A percentile compares a stretch with the other conserved stretches of the same genome.
These are phyloP conservation scores for Diorhabda sublineata DNA, from an alignment of 1,140 invertebrate species.

Conservation along the genomic window DNA sequence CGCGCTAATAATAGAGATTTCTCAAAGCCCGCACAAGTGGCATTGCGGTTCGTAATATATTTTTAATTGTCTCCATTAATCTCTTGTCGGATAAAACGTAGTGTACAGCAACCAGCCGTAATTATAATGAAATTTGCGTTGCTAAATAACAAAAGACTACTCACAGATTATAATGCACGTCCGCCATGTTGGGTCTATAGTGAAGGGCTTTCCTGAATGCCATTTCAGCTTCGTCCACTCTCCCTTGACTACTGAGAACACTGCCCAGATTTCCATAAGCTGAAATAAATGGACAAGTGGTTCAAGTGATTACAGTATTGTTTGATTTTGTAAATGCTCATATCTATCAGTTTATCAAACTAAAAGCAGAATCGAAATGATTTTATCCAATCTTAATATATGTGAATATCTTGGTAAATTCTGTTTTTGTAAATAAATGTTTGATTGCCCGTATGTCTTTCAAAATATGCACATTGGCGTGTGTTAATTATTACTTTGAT, in stretches of 20 bases:
- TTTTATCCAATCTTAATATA: no score
- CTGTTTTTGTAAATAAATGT: no score
- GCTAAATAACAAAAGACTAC: constrained; percentile 50
- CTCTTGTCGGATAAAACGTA: constrained; percentile 7
- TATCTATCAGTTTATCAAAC: no score
- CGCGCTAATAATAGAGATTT: not conserved
- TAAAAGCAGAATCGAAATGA: no score
- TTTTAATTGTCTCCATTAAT: constrained; percentile 22
- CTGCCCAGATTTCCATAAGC: constrained; percentile 92
- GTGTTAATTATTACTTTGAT: no score
- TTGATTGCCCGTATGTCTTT: no score
- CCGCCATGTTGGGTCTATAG: constrained; percentile 91
- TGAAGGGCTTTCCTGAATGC: constrained; percentile 82
- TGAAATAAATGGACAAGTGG: constrained; percentile 53
- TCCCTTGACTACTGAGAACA: constrained; percentile 80
- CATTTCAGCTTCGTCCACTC: constrained; percentile 78
- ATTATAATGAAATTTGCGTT: constrained; percentile 20
- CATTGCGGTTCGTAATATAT: constrained; percentile 13
- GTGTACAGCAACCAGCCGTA: constrained; percentile 5
- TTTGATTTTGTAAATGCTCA: not conserved
- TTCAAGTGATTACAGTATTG: not conserved
- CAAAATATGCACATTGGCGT: no score
- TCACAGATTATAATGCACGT: constrained; percentile 97
- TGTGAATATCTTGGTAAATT: no score
- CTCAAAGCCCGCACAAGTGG: constrained; percentile 1